A percentile compares a stretch with the other conserved stretches of the same genome.
Evolutionary conservation across 2,113 vertebrate species (phyloP).

Genomic region (Xyliphius kryptos): DNA sequence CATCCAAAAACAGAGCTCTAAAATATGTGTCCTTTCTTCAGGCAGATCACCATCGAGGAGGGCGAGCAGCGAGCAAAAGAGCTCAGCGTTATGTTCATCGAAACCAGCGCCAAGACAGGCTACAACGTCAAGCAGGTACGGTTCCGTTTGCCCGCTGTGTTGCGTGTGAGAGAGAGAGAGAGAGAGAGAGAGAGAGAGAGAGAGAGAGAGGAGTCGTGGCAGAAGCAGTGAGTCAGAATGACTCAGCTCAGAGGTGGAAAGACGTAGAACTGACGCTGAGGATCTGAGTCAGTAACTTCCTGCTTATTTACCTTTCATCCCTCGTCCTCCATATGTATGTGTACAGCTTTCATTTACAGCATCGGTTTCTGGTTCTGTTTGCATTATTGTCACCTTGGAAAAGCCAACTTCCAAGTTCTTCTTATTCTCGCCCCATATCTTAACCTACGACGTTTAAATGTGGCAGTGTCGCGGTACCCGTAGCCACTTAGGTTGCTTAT

Average conservation of each 20-base stretch:
- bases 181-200: neutral
- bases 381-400: too few species aligned
- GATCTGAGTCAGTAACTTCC: neutral
- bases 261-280: conserved; percentile 15
- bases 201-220: conserved; percentile 24
- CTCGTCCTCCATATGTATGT: conserved; percentile 3
- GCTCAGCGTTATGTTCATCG: conserved; percentile 89
- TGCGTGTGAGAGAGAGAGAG: neutral
- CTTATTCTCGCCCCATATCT: too few species aligned
- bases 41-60: conserved; percentile 88
- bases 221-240: conserved; percentile 31
- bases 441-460: too few species aligned
- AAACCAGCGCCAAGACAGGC: conserved; percentile 74
- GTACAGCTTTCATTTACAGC: too few species aligned
- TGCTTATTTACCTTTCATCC: neutral
- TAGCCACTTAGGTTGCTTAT: too few species aligned
- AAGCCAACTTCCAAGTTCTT: too few species aligned
- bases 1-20: neutral
- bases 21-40: conserved; percentile 42
- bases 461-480: too few species aligned
- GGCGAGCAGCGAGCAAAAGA: conserved; percentile 87
- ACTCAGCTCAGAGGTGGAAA: conserved; percentile 27
- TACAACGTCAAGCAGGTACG: conserved; percentile 73
- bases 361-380: too few species aligned
- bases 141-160: conserved; percentile 9